Evolutionary conservation across 2,797 vertebrate species (phyloP), one percentile per base, ranked within the genome.

Genomic region (Petrocephalus schoutedeni): DNA sequence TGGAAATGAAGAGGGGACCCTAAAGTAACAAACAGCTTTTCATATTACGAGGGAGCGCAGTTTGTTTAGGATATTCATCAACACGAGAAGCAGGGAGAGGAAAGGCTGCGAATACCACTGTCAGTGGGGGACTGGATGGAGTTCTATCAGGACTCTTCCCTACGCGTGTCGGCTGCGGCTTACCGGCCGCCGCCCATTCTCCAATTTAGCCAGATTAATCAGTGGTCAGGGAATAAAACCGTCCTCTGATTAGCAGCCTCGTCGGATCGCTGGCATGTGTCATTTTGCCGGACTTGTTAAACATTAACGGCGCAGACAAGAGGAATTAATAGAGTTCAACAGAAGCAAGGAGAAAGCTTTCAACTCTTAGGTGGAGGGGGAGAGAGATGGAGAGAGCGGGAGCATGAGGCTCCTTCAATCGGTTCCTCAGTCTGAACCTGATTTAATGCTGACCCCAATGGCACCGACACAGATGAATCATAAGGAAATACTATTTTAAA

Each of bases 231-330:
- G 89, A 92, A 93, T 94, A 94, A 94, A 95, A 95, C 93, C 92
- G 93, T 94, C 95, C 89, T 14, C 93, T 96, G 95, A 96, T 96
- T 96, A 95, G 95, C 94, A 95, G 95, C 95, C 95, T 95, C 89
- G 91, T 92, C 74, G 58, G 90, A 23, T 91, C 92, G 91, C 92
- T 92, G 89, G 93, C 92, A 92, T 92, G 92, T 95, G 95, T 95
- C 95, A 95, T 94, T 94, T 93, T 93, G 90, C 91, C 92, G 93
- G 93, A 94, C 93, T 94, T 93, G 93, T 90, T 89, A 94, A 92
- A 92, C 95, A 94, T 95, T 95, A 96, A 94, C 94, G 32, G 90
- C 91, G 80, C 89, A 92, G 92, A 93, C 94, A 91, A 85, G 88
- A 89, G 92, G 91, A 93, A 94, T 94, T 95, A 96, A 96, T 95